Percentiles rank a stretch among this genome's conserved stretches.
These are phyloP conservation scores for Pseudomugil gertrudae DNA, from an alignment of 2,797 vertebrate species.

Conservation along the genomic window DNA sequence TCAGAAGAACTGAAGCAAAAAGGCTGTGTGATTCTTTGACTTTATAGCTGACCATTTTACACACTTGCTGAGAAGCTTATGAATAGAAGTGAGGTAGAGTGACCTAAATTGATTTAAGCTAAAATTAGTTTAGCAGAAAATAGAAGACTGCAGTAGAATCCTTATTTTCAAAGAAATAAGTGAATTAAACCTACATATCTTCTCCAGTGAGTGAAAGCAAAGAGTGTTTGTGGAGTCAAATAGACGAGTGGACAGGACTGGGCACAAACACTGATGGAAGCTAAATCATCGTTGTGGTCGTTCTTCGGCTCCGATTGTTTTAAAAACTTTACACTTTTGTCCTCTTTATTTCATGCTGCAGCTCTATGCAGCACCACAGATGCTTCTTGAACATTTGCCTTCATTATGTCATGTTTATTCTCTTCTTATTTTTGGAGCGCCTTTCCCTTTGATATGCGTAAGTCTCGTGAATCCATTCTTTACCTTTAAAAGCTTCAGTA, in stretches of 20 bases:
- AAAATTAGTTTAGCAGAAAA: neutral
- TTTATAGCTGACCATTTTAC: slow-evolving; percentile 1
- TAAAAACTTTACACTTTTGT: slow-evolving; percentile 19
- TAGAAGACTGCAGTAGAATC: neutral
- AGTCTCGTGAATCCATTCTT: neutral
- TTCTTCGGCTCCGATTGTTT: slow-evolving; percentile 6
- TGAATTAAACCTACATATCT: slow-evolving; percentile 6
- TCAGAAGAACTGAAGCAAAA: slow-evolving; percentile 4
- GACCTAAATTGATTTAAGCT: slow-evolving; percentile 15
- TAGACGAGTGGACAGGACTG: slow-evolving; percentile 30
- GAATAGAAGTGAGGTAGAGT: neutral
- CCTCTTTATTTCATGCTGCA: slow-evolving; percentile 16
- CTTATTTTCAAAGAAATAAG: slow-evolving; percentile 2
- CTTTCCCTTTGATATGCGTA: slow-evolving; percentile 16
- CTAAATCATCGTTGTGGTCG: slow-evolving; percentile 25
- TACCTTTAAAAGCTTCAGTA: slow-evolving; percentile 33
- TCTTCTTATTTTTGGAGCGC: slow-evolving; percentile 13
- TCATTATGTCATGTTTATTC: slow-evolving; percentile 26
- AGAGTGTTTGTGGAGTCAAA: slow-evolving; percentile 15
- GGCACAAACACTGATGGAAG: slow-evolving; percentile 18
- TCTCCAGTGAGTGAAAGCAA: neutral
- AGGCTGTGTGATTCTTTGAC: neutral
- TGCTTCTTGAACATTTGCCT: slow-evolving; percentile 14
- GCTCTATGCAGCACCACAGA: slow-evolving; percentile 10
- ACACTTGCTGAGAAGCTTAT: neutral